phyloP scores from a whole-genome alignment of 2,888 invertebrate genomes.

The Rapana venosa region DNA sequence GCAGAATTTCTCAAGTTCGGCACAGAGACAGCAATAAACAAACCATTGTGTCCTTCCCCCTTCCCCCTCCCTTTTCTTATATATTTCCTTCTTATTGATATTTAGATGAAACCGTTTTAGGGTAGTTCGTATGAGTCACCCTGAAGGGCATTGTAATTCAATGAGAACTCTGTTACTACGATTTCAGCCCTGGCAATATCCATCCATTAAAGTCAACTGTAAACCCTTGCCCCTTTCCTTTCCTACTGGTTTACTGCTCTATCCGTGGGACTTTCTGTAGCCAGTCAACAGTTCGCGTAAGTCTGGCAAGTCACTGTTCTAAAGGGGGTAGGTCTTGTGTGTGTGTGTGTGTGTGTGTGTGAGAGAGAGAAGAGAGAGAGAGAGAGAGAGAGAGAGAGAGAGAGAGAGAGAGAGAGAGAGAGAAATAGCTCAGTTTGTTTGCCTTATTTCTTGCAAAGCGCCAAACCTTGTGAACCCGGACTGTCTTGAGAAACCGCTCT shows the following conservation, averaged over 20 bases:
- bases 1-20: background rate
- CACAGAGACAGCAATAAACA: background rate
- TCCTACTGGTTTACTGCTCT: background rate
- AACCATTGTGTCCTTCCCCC: background rate
- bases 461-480: background rate
- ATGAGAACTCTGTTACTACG: background rate
- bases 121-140: background rate
- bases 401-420: constrained; percentile 22
- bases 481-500: background rate
- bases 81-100: background rate
- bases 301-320: background rate
- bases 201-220: background rate
- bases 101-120: background rate
- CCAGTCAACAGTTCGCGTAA: background rate
- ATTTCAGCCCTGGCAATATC: background rate
- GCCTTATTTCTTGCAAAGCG: background rate
- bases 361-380: background rate
- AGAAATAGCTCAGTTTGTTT: constrained; percentile 32
- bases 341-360: too few relatives aligned
- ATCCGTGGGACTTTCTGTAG: background rate
- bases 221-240: background rate
- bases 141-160: background rate
- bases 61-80: background rate
- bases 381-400: constrained; percentile 39
- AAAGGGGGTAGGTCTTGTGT: background rate